Evolutionary conservation across 2,797 vertebrate genomes (phyloP), one percentile per base, ranked within the genome.

Genomic region (Smutsia gigantea): DNA sequence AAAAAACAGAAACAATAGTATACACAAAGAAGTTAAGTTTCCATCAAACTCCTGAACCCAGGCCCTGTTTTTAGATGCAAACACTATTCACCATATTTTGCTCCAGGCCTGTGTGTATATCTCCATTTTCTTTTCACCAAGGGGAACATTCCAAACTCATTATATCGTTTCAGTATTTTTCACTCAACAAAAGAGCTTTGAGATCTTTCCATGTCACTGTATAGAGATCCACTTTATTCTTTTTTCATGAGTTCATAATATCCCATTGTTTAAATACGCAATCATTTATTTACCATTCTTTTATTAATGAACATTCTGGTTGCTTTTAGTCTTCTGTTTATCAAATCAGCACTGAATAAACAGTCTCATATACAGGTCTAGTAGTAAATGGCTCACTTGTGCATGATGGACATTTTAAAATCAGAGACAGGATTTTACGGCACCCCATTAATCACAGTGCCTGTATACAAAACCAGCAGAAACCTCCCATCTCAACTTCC

Each of bases 141-240:
- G 55, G 57, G 27, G 34, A 92, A 63, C 17, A 34, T 49, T 49
- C 88, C 64, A 49, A 5, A 39, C 69, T 93, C 66, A 34, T 83
- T 59, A 49, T 68, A 83, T 39, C 46, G 49, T 71, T 91, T 64
- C 7, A 10, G 55, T 68, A 46, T 79, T 96, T 81, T 86, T 95
- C 86, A 79, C 63, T 42, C 85, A 51, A 55, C 79, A 63, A 66
- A 82, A 66, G 84, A 90, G 61, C 75, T 77, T 68, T 59, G 72
- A 88, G 83, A 72, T 46, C 27, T 55, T 37, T 57, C 87, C 74
- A 46, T 2, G 63, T 79, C 59, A 87, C 34, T 2, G 0, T 29
- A 57, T 4, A 89, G 69, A 74, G 17, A 75, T 31, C 49, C 27
- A 87, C 42, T 68, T 39, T 7, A 53, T 46, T 90, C 66, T 87